Evolutionary conservation across 2,888 invertebrate genomes (phyloP), one percentile per base, ranked within the genome.

Genomic region (Metopia argyrocephala): DNA sequence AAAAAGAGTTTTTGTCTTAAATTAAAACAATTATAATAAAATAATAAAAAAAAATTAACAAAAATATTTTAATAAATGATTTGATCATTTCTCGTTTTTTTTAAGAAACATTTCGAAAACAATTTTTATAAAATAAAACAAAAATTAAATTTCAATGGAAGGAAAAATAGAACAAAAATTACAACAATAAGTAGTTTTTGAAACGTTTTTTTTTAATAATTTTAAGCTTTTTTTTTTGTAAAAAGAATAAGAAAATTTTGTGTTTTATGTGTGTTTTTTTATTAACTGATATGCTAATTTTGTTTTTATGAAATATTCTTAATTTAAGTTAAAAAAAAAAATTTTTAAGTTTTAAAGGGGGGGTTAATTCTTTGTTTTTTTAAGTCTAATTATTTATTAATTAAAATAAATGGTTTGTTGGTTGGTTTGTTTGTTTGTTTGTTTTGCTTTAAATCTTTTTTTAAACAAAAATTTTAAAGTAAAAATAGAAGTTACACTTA

Each of bases 401-500:
- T 20, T 28, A 59, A 38, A 12, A 15, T 38, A 38, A 38, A 38
- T 38, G 15, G 38, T 38, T 38, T 9, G 38, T 38, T 12, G 38
- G 38, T 12, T 31, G 7, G 31, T 31, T 31, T 31, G 31, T 38
- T 38, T 38, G 70, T 74, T 81, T 65, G 61, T 66, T 76, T 76
- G 66, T 79, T 74, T 78, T 70, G 78, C 78, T 81, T 78, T 75
- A 31, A 54, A 54, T 69, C n/a, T n/a, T n/a, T n/a, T n/a, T 61
- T 64, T 52, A 69, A 45, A 27, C 9, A 56, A 38, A 64, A 56
- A 76, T n/a, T n/a, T n/a, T n/a, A n/a, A 69, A 0, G 12, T 38
- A 38, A 38, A 38, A 38, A 31, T 65, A 69, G 70, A n/a, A n/a
- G n/a, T n/a, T n/a, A 76, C 46, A 76, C 78, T 78, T 74, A 76